phyloP scores from a whole-genome alignment of 2,113 vertebrate genomes.

The Labeo rohita region DNA sequence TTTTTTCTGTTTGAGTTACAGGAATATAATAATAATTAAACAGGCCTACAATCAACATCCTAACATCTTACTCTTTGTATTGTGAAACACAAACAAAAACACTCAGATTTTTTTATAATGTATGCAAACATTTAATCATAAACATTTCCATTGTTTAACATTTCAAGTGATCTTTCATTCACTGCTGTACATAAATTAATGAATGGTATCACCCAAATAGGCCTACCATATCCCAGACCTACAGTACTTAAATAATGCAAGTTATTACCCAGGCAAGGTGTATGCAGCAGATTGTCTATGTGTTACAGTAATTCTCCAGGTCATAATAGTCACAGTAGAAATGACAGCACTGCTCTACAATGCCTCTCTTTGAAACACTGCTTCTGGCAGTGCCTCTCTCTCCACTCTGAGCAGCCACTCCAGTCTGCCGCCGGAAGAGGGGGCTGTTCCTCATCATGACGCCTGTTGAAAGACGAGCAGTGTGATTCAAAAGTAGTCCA shows the following conservation, averaged over 20 bases:
- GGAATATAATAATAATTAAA: neutral
- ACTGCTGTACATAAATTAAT: neutral
- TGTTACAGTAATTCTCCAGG: slow-evolving; percentile 65
- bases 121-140: neutral
- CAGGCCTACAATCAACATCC: too few species aligned
- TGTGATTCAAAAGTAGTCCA: neutral
- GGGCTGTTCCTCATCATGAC: slow-evolving; percentile 4
- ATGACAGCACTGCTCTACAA: slow-evolving; percentile 63
- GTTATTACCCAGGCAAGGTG: neutral
- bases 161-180: neutral
- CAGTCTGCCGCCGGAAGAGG: slow-evolving; percentile 14
- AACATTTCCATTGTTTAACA: neutral
- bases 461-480: neutral
- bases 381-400: neutral
- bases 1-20: neutral
- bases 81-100: neutral
- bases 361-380: slow-evolving; percentile 52
- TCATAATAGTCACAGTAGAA: slow-evolving; percentile 60
- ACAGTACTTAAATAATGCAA: neutral
- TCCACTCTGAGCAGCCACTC: slow-evolving; percentile 24
- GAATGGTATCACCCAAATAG: neutral
- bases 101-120: neutral
- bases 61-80: neutral
- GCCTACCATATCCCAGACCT: neutral
- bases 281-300: neutral